Evolutionary conservation across 1,140 invertebrate genomes (phyloP).

Genomic region (Apocrypta bakeri): DNA sequence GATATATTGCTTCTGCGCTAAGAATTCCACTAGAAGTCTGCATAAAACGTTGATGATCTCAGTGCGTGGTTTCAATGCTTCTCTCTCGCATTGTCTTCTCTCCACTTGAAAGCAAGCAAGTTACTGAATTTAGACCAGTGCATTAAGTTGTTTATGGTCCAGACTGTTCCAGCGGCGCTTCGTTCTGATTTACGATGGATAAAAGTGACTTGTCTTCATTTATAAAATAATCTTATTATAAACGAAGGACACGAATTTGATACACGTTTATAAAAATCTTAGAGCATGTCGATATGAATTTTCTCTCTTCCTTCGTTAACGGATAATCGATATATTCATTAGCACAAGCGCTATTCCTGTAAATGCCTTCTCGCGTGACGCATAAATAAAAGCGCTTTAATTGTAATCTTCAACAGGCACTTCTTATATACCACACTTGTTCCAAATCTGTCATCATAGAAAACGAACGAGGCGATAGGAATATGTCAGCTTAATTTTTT

Average conservation of each 20-base stretch:
- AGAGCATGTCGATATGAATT: too few species aligned
- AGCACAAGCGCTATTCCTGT: too few species aligned
- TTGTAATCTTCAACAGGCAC: too few species aligned
- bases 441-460: too few species aligned
- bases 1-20: not conserved
- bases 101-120: not conserved
- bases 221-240: too few species aligned
- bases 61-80: not conserved
- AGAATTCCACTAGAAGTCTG: not conserved
- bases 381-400: too few species aligned
- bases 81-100: not conserved
- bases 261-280: too few species aligned
- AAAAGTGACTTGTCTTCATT: not conserved
- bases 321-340: too few species aligned
- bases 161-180: not conserved
- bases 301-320: too few species aligned
- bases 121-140: conserved; percentile 3
- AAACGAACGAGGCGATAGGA: not conserved
- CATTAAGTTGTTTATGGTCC: not conserved
- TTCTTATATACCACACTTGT: too few species aligned
- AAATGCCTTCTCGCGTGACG: too few species aligned
- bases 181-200: not conserved
- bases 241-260: too few species aligned
- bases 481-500: not conserved
- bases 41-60: not conserved